Conservation (phyloP, 35 echinoderm and acorn worm genomes). For the Acanthaster planci region DNA sequence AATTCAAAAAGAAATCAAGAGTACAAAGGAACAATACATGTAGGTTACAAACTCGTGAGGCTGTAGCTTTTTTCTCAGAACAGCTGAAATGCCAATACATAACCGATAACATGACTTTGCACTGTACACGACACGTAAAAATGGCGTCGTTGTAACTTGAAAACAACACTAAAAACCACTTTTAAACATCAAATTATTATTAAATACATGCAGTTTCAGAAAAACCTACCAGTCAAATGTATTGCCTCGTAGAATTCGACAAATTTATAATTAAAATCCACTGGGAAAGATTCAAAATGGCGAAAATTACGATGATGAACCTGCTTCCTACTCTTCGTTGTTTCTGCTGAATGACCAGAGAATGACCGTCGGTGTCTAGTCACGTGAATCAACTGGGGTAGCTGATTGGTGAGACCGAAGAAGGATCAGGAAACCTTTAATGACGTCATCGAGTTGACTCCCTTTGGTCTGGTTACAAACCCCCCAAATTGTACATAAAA, state of each 20-base stretch:
- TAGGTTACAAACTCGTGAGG: too few relatives aligned
- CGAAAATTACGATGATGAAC: conserved; percentile 19
- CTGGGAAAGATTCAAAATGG: not conserved
- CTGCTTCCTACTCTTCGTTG: conserved; percentile 7
- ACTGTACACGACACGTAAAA: not conserved
- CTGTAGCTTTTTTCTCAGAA: too few relatives aligned
- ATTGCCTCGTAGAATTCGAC: not conserved
- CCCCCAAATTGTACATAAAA: not conserved
- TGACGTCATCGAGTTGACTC: conserved; percentile 24
- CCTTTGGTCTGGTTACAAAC: conserved; percentile 21
- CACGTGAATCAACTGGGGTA: not conserved
- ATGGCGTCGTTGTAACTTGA: not conserved
- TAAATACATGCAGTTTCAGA: not conserved
- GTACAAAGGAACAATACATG: too few relatives aligned
- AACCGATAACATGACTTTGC: not conserved
- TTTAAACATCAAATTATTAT: not conserved
- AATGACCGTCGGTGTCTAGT: conserved; percentile 16
- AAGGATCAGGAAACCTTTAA: conserved; percentile 22
- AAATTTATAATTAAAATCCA: conserved; percentile 2
- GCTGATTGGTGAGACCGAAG: not conserved
- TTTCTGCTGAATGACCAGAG: conserved; percentile 28
- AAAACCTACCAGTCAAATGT: not conserved
- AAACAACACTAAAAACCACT: conserved; percentile 9
- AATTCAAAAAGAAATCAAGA: too few relatives aligned
- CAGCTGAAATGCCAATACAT: conserved; percentile 23